A percentile compares a stretch with the other conserved stretches of the same genome.
phyloP scores from a whole-genome alignment of 2,113 vertebrate species.

The Solea solea region DNA sequence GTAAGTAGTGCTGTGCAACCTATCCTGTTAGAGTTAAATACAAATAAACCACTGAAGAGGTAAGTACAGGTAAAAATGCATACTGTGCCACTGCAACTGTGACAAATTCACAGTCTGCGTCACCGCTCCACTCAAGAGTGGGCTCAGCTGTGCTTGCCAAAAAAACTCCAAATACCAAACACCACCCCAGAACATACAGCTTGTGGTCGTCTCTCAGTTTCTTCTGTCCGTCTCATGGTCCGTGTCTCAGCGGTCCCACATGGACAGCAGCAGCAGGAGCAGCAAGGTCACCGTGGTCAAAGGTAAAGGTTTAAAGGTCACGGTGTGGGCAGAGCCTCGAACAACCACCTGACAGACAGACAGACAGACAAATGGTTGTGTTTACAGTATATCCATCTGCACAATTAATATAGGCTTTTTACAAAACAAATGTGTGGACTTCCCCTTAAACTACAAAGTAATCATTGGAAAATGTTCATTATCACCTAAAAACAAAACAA shows the following conservation, averaged over 20 bases:
- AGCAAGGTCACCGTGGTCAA: conserved; percentile 49
- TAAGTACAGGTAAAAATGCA: conserved; percentile 68
- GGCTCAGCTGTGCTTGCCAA: conserved; percentile 16
- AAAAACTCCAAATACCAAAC: conserved; percentile 5
- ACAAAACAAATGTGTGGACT: too few relatives aligned
- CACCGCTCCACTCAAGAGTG: conserved; percentile 16
- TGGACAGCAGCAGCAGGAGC: conserved; percentile 58
- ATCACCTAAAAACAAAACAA: too few relatives aligned
- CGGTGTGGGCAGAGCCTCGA: conserved; percentile 28
- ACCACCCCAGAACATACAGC: not conserved
- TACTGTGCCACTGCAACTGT: conserved; percentile 30
- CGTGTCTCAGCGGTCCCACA: conserved; percentile 61
- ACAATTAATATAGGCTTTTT: too few relatives aligned
- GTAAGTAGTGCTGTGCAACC: conserved; percentile 63
- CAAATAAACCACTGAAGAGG: conserved; percentile 57
- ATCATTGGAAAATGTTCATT: too few relatives aligned
- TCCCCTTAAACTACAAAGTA: too few relatives aligned
- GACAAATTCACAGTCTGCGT: conserved; percentile 20
- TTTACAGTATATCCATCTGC: too few relatives aligned
- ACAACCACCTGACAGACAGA: conserved; percentile 53
- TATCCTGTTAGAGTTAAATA: conserved; percentile 64
- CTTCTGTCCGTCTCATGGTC: conserved; percentile 12
- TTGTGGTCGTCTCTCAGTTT: conserved; percentile 32
- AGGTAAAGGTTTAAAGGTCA: conserved; percentile 11
- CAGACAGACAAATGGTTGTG: not conserved